Conservation (phyloP, 2,113 vertebrate genomes). For the Nothocercus nigrocapillus region DNA sequence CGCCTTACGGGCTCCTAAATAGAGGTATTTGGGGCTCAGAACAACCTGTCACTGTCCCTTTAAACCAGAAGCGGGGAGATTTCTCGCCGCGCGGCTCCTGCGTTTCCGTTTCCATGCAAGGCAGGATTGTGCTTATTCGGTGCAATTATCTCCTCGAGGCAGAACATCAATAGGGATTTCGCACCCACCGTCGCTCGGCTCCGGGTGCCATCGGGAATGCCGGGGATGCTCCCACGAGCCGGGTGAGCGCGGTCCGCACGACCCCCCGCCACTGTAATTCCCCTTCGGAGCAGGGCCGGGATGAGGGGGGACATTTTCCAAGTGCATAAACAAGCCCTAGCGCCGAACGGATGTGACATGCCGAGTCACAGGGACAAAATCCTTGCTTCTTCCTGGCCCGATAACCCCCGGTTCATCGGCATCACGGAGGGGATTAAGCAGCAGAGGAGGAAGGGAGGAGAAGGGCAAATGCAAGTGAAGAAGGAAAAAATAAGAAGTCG, state of each 20-base stretch:
- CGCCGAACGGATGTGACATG: conserved; percentile 9
- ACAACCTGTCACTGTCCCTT: background rate
- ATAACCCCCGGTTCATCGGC: background rate
- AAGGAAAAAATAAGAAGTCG: background rate
- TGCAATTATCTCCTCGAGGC: background rate
- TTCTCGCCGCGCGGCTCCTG: background rate
- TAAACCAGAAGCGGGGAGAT: background rate
- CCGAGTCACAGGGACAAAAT: background rate
- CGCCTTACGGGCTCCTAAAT: background rate
- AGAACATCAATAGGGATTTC: background rate
- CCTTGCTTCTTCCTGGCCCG: conserved; percentile 28
- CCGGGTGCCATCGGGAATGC: background rate
- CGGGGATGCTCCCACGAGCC: background rate
- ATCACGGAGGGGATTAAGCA: accelerated
- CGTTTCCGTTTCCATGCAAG: accelerated
- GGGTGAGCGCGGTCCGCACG: background rate
- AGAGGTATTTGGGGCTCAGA: background rate
- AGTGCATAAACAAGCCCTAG: conserved; percentile 28
- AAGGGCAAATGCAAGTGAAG: background rate
- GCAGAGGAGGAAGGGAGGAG: background rate
- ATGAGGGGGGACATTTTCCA: background rate
- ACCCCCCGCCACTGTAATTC: background rate
- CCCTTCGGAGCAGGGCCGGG: background rate
- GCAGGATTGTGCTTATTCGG: background rate
- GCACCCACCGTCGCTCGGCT: background rate